These are phyloP conservation scores for Halictus ligatus DNA, from an alignment of 2,888 invertebrate species.

Conservation along the genomic window DNA sequence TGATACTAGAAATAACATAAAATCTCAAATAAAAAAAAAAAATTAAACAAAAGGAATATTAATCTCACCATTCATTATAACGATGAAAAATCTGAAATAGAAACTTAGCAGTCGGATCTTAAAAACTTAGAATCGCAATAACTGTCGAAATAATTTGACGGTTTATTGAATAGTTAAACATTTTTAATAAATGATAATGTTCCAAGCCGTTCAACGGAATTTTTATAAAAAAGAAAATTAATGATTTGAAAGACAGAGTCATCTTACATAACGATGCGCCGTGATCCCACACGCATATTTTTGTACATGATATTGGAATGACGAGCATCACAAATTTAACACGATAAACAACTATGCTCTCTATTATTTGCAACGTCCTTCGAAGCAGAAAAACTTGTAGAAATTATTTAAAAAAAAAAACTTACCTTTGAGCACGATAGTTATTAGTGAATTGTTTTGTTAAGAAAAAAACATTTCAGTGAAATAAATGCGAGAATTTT, in stretches of 20 bases:
- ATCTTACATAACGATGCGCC: constrained; percentile 43
- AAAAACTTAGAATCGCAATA: not conserved
- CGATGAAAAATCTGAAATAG: not conserved
- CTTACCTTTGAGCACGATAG: not conserved
- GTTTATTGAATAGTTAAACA: not conserved
- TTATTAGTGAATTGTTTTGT: not conserved
- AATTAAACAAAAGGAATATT: not conserved
- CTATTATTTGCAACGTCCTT: constrained; percentile 31
- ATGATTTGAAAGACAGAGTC: constrained; percentile 20
- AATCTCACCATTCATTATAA: not conserved
- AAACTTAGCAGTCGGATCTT: not conserved
- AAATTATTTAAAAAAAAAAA: not conserved
- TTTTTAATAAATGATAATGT: not conserved
- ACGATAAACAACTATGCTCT: constrained; percentile 38
- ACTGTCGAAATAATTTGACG: not conserved
- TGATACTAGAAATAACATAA: not conserved
- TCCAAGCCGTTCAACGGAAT: not conserved
- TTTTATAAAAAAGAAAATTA: not conserved
- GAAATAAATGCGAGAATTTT: not conserved
- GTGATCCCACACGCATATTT: constrained; percentile 40
- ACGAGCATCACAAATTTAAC: constrained; percentile 51
- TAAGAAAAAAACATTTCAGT: not conserved
- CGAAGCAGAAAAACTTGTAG: not conserved
- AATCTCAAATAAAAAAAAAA: not conserved
- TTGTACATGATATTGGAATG: constrained; percentile 48